phyloP scores from a whole-genome alignment of 2,888 invertebrate species.

The Caenorhabditis sinica region DNA sequence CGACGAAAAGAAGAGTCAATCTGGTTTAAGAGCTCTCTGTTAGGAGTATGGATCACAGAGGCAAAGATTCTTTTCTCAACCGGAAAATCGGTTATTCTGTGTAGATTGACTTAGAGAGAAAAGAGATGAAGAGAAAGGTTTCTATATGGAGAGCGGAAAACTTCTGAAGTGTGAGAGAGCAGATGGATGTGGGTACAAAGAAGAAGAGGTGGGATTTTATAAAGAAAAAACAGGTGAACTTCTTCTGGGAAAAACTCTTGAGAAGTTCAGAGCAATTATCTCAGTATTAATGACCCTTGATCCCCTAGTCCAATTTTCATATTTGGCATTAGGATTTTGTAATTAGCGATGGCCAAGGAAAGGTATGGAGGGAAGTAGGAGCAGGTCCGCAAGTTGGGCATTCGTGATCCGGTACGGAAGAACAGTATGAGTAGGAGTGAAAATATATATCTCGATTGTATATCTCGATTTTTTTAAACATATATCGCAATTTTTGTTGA shows the following conservation, averaged over 20 bases:
- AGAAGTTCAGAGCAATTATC: background rate
- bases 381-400: no score
- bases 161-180: background rate
- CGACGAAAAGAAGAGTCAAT: conserved; percentile 41
- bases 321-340: no score
- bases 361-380: no score
- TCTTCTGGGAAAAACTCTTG: background rate
- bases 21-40: conserved; percentile 35
- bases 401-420: no score
- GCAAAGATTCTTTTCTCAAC: background rate
- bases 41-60: background rate
- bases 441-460: no score
- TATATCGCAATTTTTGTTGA: no score
- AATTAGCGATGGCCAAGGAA: no score
- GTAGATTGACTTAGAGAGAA: no score
- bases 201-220: no score
- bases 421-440: no score
- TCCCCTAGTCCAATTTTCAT: no score
- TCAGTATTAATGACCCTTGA: background rate
- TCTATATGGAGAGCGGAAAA: conserved; percentile 7
- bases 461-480: no score
- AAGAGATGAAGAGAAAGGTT: background rate
- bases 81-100: conserved; percentile 29
- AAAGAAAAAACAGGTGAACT: background rate
- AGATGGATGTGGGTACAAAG: conserved; percentile 33